phyloP scores from a whole-genome alignment of 2,113 vertebrate species.

The Aix galericulata region DNA sequence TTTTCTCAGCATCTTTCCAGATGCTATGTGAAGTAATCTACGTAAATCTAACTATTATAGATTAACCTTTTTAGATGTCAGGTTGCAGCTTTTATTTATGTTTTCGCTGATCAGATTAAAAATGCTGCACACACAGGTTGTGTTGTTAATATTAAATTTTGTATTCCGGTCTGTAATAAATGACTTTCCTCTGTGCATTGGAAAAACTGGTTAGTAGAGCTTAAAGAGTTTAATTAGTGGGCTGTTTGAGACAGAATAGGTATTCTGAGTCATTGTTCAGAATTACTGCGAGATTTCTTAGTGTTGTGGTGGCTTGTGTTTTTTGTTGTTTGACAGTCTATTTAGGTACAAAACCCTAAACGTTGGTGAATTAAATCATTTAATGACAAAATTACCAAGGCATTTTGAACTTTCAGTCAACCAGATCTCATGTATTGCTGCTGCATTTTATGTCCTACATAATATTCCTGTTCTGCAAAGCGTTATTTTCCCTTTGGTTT shows the following conservation, averaged over 20 bases:
- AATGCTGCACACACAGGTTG: constrained; percentile 72
- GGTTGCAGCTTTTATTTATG: constrained; percentile 70
- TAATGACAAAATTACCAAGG: constrained; percentile 59
- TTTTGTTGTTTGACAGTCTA: constrained; percentile 3
- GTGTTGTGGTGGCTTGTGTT: constrained; percentile 48
- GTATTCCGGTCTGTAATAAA: constrained; percentile 77
- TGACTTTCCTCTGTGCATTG: constrained; percentile 72
- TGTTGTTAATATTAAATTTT: constrained; percentile 77
- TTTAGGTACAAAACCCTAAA: constrained; percentile 36
- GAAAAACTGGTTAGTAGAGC: constrained; percentile 76
- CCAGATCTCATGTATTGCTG: constrained; percentile 5
- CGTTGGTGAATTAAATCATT: constrained; percentile 42
- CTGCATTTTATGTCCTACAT: background rate
- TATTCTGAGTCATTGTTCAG: constrained; percentile 67
- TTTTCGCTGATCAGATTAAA: constrained; percentile 75
- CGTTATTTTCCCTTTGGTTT: background rate
- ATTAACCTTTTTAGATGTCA: constrained; percentile 72
- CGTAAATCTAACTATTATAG: constrained; percentile 60
- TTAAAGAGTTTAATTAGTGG: constrained; percentile 79
- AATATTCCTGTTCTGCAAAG: constrained; percentile 9
- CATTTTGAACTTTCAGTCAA: constrained; percentile 19
- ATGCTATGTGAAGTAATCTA: constrained; percentile 69
- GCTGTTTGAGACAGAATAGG: constrained; percentile 71
- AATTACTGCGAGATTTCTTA: constrained; percentile 67
- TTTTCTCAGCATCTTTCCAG: constrained; percentile 60